A percentile compares a stretch with the other conserved stretches of the same genome.
Conservation (phyloP, 2,888 invertebrate species). For the Oasisia sp. region DNA sequence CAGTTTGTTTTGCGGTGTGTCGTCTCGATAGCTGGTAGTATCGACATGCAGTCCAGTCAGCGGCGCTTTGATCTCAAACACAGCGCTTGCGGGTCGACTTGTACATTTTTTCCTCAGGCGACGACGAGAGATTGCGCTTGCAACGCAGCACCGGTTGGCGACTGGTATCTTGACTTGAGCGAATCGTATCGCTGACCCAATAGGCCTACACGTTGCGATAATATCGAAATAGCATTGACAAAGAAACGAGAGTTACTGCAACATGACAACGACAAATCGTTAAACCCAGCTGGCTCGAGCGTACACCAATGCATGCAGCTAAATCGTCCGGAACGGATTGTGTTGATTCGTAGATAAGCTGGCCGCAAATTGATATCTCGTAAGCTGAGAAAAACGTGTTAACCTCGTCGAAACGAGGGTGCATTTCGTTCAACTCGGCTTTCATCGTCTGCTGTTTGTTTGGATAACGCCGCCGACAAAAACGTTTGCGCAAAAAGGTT, state of each 20-base stretch:
- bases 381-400: background rate
- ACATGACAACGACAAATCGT: background rate
- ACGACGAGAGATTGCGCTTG: background rate
- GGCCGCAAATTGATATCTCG: background rate
- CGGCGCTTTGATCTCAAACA: background rate
- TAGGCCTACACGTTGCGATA: conserved; percentile 9
- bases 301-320: background rate
- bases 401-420: background rate
- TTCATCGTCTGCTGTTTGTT: background rate
- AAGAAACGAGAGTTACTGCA: background rate
- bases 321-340: background rate
- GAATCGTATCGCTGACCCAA: background rate
- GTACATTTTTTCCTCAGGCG: background rate
- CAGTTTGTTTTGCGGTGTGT: background rate
- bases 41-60: background rate
- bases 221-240: background rate
- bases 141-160: background rate
- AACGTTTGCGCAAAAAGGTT: background rate
- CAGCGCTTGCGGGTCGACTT: background rate
- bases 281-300: background rate
- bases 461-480: background rate
- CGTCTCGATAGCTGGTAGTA: background rate
- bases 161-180: background rate
- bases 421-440: background rate
- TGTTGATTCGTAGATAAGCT: background rate